phyloP scores from a whole-genome alignment of 1,140 invertebrate genomes.

The Caerostris extrusa region DNA sequence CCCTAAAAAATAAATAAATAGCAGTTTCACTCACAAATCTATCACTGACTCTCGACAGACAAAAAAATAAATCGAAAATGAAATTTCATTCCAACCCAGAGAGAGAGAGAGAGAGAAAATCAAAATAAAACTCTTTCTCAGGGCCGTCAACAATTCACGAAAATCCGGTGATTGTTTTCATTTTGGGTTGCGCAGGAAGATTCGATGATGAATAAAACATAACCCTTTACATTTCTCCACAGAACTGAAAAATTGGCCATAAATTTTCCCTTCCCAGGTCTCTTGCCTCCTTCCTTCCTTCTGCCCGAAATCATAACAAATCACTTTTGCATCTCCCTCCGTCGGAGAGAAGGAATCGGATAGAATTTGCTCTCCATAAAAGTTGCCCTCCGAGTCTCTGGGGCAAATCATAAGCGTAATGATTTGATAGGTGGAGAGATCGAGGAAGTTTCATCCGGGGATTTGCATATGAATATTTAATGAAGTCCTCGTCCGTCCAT shows the following conservation, averaged over 20 bases:
- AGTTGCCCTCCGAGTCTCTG: background rate
- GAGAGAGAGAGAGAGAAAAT: background rate
- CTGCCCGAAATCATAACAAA: conserved; percentile 60
- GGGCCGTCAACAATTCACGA: conserved; percentile 15
- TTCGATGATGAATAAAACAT: conserved; percentile 73
- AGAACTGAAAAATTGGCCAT: conserved; percentile 61
- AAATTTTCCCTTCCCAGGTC: conserved; percentile 51
- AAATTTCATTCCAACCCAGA: background rate
- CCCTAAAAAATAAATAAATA: background rate
- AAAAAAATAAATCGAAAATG: background rate
- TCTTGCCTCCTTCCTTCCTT: background rate
- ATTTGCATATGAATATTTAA: conserved; percentile 74
- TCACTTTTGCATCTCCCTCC: conserved; percentile 59
- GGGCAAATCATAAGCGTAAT: conserved; percentile 42
- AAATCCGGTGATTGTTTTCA: conserved; percentile 57
- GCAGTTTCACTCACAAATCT: background rate
- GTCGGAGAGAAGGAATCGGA: conserved; percentile 43
- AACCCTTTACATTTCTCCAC: conserved; percentile 65
- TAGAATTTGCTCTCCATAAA: conserved; percentile 38
- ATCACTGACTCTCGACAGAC: background rate
- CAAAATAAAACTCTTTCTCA: background rate
- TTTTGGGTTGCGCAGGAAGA: conserved; percentile 6
- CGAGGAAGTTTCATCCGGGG: conserved; percentile 60
- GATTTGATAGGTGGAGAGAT: conserved; percentile 62
- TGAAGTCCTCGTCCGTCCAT: conserved; percentile 23